Base-by-base conservation (phyloP, 2,113 vertebrate species). In the Leptosomus discolor region DNA sequence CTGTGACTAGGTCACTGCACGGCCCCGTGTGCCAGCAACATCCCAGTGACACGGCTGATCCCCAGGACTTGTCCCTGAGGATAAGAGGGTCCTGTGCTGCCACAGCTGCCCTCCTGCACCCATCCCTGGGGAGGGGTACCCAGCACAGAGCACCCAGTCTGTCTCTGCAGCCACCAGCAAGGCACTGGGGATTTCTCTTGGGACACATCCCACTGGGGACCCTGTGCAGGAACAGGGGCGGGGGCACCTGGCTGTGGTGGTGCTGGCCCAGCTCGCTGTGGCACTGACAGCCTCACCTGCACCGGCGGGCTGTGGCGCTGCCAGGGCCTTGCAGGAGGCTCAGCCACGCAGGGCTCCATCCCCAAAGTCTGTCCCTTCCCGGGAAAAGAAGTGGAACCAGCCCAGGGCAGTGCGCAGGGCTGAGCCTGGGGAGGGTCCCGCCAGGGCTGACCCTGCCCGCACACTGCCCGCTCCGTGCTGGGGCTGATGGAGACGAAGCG, bases 261-360 rank as follows among this genome's bases (percentile, higher is more conserved):
- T 60, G 60, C 30, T 5, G 0, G 24, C 39, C 13, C 57, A 51
- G 57, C 37, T 39, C 9, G 2, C 36, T 0, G 0, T 16, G 41
- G 39, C n/a, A 11, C 50, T 17, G 37, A 73, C 30, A 88, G 48
- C 73, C 37, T 90, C 63, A 36, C n/a, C 10, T 1, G 1, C 60
- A 17, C 26, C 0, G 0, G 15, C 51, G 51, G 20, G 54, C 16
- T 78, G 48, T 29, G 39, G 65, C 46, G 76, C 83, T 83, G 45
- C 41, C 71, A 91, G 64, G 71, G 85, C 71, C 75, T 70, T 0
- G 0, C 20, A 7, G 67, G 81, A 94, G 58, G 56, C 75, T 85
- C 65, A 0, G 12, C 23, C 10, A 2, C 2, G 23, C 67, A 82
- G 71, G 51, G 46, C 90, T 92, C 94, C 32, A 39, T 36, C 34